phyloP scores from a whole-genome alignment of 1,140 invertebrate genomes.

The Nebria ingens region DNA sequence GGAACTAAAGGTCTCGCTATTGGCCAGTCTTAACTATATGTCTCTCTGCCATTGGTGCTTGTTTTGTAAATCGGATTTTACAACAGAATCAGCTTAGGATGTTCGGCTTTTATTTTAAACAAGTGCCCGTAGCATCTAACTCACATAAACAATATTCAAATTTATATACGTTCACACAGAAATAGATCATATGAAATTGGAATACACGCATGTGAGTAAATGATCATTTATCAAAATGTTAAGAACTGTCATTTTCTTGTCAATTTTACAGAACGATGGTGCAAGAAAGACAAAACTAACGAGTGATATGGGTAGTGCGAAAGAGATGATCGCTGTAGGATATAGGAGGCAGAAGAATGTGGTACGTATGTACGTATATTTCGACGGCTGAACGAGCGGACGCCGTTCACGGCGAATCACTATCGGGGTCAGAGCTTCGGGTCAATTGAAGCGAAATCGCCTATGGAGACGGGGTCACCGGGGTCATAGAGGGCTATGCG shows the following conservation, averaged over 20 bases:
- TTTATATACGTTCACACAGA: too few species aligned
- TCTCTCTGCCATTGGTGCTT: too few species aligned
- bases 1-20: too few species aligned
- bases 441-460: slow-evolving; percentile 2
- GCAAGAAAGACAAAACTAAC: not conserved
- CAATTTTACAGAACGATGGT: not conserved
- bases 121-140: too few species aligned
- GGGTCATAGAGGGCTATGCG: not conserved
- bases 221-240: slow-evolving; percentile 7
- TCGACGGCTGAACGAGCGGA: not conserved
- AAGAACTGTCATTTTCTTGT: slow-evolving; percentile 2
- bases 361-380: not conserved
- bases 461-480: not conserved
- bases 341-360: not conserved
- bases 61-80: too few species aligned
- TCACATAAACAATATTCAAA: too few species aligned
- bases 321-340: not conserved
- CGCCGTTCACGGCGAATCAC: not conserved
- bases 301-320: not conserved
- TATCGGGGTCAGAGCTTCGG: not conserved
- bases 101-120: too few species aligned
- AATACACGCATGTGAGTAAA: too few species aligned
- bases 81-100: too few species aligned
- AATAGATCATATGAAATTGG: too few species aligned
- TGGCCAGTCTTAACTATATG: too few species aligned